Base-by-base conservation (phyloP, 2,797 vertebrate genomes). In the Alectoris magna region DNA sequence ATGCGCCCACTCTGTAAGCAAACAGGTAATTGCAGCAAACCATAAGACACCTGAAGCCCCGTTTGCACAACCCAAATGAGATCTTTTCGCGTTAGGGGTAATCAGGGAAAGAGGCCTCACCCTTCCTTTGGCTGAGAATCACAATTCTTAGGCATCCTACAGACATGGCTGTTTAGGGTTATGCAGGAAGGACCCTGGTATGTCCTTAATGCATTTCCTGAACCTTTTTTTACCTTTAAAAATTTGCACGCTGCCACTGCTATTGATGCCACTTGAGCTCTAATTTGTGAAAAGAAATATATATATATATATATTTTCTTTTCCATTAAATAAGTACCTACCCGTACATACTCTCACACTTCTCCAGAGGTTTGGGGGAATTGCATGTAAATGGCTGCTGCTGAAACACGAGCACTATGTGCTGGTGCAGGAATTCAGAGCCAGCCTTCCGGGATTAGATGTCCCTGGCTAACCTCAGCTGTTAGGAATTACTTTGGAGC, bases 401-500 rank as follows among this genome's bases (percentile, higher is more conserved):
- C 69, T 69, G 71, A 79, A 90, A 93, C 53, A 83, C 64, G 55
- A 88, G 73, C 2, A 3, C 27, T 2, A 1, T 31, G 77, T 60
- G 39, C 44, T 76, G 75, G 53, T 90, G 72, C 87, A 91, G 84
- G 91, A 94, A 95, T 90, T 92, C 69, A 88, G 84, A 87, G 85
- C 36, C 91, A 84, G 79, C 69, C 96, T 97, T 94, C 74, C 0
- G 44, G 92, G 90, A 97, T 97, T 95, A 96, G 76, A 68, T 91
- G 92, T 60, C 87, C 88, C 93, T 24, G 10, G 59, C 77, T 97
- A 92, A 95, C 93, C 93, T 95, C 94, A 96, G 81, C 93, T 91
- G 96, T 90, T 96, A 74, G 77, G 89, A 92, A 96, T 96, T 94
- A 96, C 56, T 73, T 89, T 92, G 90, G 81, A 93, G 60, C 80